Conservation (phyloP, 2,888 invertebrate species). For the Nasonia oneida region DNA sequence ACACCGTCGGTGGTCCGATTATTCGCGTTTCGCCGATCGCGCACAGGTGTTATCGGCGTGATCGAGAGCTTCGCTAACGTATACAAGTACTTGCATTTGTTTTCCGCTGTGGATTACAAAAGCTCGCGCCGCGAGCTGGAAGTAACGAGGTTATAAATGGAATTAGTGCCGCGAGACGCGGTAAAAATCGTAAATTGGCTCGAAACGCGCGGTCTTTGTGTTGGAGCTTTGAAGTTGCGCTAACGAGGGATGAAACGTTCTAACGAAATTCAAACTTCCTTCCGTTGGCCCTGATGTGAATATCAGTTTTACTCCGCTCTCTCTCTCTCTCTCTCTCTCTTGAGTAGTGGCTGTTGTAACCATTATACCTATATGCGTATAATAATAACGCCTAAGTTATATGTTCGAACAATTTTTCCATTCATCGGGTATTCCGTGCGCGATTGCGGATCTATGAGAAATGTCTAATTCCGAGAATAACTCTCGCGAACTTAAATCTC, state of each 20-base stretch:
- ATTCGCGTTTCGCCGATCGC: background rate
- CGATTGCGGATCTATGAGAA: background rate
- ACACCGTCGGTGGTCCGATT: background rate
- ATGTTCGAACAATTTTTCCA: background rate
- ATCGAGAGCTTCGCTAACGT: no score
- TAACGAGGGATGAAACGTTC: slow-evolving; percentile 4
- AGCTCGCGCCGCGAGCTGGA: background rate
- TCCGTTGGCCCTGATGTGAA: background rate
- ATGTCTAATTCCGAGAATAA: background rate
- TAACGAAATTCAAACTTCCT: slow-evolving; percentile 18
- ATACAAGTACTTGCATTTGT: background rate
- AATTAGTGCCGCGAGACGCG: background rate
- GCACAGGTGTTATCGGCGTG: background rate
- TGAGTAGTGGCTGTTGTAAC: background rate
- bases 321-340: no score
- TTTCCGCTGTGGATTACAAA: background rate
- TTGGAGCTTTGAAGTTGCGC: background rate
- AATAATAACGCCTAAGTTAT: background rate
- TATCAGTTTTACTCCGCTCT: background rate
- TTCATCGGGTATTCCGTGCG: no score
- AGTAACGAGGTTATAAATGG: background rate
- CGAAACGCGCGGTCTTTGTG: background rate
- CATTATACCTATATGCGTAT: background rate
- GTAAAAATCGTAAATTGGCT: background rate
- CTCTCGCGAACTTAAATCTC: no score